Conservation (phyloP, 2,113 vertebrate genomes). For the Sylvicapra grimmia region DNA sequence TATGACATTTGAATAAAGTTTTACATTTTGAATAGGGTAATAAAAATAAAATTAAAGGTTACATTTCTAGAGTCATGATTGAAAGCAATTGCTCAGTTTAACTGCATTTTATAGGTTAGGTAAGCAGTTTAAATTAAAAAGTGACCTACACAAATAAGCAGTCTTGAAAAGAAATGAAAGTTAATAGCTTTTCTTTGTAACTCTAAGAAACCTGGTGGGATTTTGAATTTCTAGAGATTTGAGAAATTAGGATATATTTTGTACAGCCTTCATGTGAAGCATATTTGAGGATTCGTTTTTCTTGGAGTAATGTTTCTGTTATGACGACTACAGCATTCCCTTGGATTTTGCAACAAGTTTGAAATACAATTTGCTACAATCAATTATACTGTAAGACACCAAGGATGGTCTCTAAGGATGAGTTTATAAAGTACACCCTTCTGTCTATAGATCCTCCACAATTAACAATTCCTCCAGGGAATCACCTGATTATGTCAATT, state of each 20-base stretch:
- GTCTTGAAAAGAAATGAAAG: constrained; percentile 62
- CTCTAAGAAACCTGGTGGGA: constrained; percentile 55
- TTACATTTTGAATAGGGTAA: constrained; percentile 65
- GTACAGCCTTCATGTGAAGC: constrained; percentile 18
- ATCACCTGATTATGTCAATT: constrained; percentile 58
- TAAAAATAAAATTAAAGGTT: constrained; percentile 72
- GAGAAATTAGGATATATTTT: constrained; percentile 66
- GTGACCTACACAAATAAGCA: constrained; percentile 63
- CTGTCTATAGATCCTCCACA: constrained; percentile 31
- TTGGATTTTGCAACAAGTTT: constrained; percentile 59
- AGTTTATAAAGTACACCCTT: constrained; percentile 45
- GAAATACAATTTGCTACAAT: constrained; percentile 61
- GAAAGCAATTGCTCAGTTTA: constrained; percentile 62
- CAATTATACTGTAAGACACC: constrained; percentile 47
- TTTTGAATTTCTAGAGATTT: constrained; percentile 66
- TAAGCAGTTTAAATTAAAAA: constrained; percentile 69
- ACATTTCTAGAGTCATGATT: constrained; percentile 60
- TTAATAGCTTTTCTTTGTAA: constrained; percentile 58
- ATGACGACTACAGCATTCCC: constrained; percentile 57
- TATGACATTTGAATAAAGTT: constrained; percentile 69
- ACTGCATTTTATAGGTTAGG: constrained; percentile 71
- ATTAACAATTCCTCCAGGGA: constrained; percentile 53
- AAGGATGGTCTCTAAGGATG: constrained; percentile 42
- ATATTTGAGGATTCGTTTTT: constrained; percentile 24
- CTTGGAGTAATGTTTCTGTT: constrained; percentile 52